These are phyloP conservation scores for Acrocephalus kingi DNA, from an alignment of 2,113 vertebrate species.

Conservation along the genomic window DNA sequence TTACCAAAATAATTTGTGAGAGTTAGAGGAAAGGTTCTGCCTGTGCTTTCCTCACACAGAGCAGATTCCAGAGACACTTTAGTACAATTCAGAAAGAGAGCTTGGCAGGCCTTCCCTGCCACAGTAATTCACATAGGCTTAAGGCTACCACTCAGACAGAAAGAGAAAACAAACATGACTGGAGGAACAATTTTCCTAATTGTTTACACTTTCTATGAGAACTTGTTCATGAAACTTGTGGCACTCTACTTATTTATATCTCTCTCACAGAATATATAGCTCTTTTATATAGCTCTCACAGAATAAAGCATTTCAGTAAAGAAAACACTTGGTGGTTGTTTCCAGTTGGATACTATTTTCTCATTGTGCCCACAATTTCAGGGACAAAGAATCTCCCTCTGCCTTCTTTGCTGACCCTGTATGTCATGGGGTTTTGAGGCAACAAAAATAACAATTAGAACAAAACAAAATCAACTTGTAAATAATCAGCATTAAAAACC, in stretches of 20 bases:
- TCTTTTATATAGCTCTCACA: neutral
- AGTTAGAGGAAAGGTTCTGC: constrained; percentile 4
- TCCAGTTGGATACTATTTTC: neutral
- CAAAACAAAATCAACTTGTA: neutral
- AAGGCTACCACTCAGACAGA: constrained; percentile 20
- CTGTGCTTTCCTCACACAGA: constrained; percentile 7
- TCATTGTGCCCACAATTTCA: neutral
- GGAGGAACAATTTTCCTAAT: neutral
- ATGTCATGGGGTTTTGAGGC: neutral
- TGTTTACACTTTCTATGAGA: constrained; percentile 17
- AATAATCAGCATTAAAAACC: neutral
- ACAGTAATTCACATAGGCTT: constrained; percentile 25
- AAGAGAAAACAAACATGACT: constrained; percentile 14
- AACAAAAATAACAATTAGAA: neutral
- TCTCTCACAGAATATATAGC: too few species aligned
- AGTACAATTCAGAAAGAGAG: constrained; percentile 11
- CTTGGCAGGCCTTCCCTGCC: neutral
- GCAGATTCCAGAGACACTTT: constrained; percentile 31
- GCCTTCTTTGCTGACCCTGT: neutral
- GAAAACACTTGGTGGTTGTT: neutral
- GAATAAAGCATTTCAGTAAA: neutral
- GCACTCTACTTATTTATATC: neutral
- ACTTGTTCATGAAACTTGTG: neutral
- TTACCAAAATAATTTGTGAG: constrained; percentile 10
- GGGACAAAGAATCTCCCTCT: neutral